Evolutionary conservation across 2,113 vertebrate genomes (phyloP).

Genomic region (Hoplias malabaricus): DNA sequence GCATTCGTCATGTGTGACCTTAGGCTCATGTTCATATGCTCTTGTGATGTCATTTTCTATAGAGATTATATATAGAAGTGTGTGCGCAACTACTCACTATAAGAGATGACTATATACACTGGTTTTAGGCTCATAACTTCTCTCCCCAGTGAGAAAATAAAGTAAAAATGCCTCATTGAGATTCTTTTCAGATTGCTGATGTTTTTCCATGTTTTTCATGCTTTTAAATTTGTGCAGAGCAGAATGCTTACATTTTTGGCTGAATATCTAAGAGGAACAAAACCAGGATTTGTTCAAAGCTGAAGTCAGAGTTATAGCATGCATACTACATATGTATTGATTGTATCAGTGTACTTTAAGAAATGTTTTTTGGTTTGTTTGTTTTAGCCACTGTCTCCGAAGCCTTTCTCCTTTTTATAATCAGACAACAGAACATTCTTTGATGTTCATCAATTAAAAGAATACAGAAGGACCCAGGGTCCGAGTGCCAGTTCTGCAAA

Average conservation of each 20-base stretch:
- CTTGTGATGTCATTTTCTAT: too few relatives aligned
- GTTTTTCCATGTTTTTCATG: neutral
- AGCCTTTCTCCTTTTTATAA: too few relatives aligned
- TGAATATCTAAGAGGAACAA: neutral
- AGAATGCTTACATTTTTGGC: neutral
- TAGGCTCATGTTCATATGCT: too few relatives aligned
- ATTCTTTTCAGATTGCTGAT: neutral
- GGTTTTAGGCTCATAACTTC: too few relatives aligned
- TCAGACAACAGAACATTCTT: conserved; percentile 22
- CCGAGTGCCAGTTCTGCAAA: neutral
- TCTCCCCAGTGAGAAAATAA: too few relatives aligned
- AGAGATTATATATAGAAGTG: too few relatives aligned
- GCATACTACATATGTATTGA: neutral
- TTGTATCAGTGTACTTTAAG: neutral
- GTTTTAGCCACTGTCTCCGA: too few relatives aligned
- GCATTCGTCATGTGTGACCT: too few relatives aligned
- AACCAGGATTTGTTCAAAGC: neutral
- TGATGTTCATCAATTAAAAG: neutral
- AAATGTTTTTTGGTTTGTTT: neutral
- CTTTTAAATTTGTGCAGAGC: too few relatives aligned
- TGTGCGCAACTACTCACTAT: too few relatives aligned
- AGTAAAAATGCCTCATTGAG: neutral
- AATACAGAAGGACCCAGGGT: neutral
- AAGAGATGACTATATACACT: too few relatives aligned
- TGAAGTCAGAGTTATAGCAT: neutral